Conservation (phyloP, 2,113 vertebrate species). For the Cygnus buccinator region DNA sequence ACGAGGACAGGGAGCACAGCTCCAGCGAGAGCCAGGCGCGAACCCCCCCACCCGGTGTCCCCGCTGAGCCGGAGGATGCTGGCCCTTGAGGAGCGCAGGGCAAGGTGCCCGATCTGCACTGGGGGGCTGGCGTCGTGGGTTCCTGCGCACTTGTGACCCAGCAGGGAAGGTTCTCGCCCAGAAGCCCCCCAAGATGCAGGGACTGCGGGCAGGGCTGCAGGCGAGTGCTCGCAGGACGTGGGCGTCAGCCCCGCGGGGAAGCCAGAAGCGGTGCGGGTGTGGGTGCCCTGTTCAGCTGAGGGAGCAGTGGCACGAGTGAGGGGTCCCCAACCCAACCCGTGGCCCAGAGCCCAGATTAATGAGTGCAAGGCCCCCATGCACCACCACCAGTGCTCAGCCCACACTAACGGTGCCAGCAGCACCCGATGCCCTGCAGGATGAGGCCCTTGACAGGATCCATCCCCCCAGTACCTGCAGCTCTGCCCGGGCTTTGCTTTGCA, state of each 20-base stretch:
- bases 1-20: neutral
- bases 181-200: no score
- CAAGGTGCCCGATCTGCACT: neutral
- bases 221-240: no score
- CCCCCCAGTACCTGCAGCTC: conserved; percentile 77
- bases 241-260: no score
- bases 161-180: no score
- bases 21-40: neutral
- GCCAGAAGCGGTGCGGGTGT: no score
- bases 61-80: rapidly evolving
- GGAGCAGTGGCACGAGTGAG: neutral
- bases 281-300: neutral
- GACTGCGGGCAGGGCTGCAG: no score
- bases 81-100: neutral
- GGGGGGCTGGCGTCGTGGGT: no score
- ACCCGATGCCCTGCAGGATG: neutral
- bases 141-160: no score
- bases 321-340: neutral
- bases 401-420: neutral
- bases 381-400: no score
- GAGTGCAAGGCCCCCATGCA: neutral
- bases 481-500: conserved; percentile 45
- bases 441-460: rapidly evolving
- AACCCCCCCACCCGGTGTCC: rapidly evolving
- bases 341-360: neutral